phyloP scores from a whole-genome alignment of 2,797 vertebrate species.

The Xenops minutus region DNA sequence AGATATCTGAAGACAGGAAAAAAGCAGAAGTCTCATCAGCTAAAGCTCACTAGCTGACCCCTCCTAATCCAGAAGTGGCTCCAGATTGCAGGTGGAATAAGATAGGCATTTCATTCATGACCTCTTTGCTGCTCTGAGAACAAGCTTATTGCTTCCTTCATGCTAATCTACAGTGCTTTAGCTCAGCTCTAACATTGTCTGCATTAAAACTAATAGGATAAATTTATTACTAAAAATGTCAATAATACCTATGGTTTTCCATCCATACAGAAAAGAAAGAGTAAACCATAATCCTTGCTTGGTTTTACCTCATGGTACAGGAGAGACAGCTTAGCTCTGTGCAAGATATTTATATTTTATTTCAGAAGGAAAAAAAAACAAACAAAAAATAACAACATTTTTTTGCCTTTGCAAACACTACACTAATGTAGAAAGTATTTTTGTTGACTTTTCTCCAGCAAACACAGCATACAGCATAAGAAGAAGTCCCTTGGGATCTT shows the following conservation, averaged over 20 bases:
- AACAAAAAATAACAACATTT: background rate
- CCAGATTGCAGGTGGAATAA: background rate
- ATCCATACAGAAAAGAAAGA: background rate
- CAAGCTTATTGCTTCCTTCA: background rate
- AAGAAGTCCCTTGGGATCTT: background rate
- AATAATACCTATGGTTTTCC: background rate
- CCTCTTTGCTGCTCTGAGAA: background rate
- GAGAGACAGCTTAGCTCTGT: background rate
- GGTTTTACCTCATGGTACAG: background rate
- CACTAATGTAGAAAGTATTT: background rate
- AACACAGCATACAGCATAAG: background rate
- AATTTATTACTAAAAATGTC: constrained; percentile 36
- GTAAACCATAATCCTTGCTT: background rate
- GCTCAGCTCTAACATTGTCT: background rate
- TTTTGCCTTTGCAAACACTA: background rate
- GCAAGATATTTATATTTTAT: background rate
- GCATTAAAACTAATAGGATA: constrained; percentile 49
- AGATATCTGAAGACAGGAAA: constrained; percentile 82
- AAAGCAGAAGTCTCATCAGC: background rate
- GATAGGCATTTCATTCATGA: background rate
- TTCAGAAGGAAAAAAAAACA: background rate
- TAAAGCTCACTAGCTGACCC: background rate
- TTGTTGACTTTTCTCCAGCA: background rate
- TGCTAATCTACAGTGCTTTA: background rate
- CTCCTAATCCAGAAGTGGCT: background rate